Evolutionary conservation across 1,140 invertebrate genomes (phyloP).

Genomic region (Neodiprion lecontei): DNA sequence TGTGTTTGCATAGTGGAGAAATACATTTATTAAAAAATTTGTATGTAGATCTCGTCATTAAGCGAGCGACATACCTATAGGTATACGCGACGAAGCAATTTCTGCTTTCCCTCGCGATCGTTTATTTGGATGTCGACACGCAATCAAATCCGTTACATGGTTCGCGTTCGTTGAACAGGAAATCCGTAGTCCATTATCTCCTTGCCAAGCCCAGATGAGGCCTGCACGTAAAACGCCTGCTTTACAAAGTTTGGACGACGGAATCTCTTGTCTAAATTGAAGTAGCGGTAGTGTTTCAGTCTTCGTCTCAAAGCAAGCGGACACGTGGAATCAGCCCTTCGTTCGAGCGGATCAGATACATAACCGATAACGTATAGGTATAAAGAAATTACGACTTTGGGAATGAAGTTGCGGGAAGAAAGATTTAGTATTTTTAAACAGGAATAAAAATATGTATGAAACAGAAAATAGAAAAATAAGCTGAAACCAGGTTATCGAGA

Average conservation of each 20-base stretch:
- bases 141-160: background rate
- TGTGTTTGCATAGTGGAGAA: too few species aligned
- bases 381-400: background rate
- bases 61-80: too few species aligned
- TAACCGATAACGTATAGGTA: background rate
- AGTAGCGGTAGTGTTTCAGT: background rate
- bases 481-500: too few species aligned
- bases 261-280: background rate
- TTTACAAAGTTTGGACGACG: background rate
- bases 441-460: too few species aligned
- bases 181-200: background rate
- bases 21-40: too few species aligned
- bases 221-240: background rate
- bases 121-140: too few species aligned
- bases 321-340: background rate
- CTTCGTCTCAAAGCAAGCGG: background rate
- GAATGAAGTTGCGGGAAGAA: background rate
- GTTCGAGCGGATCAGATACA: background rate
- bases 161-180: background rate
- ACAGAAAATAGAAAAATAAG: too few species aligned
- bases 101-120: too few species aligned
- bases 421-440: too few species aligned
- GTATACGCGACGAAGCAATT: too few species aligned
- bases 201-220: background rate
- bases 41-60: too few species aligned